Evolutionary conservation across 1,140 invertebrate genomes (phyloP).

Genomic region (Psix sp.): DNA sequence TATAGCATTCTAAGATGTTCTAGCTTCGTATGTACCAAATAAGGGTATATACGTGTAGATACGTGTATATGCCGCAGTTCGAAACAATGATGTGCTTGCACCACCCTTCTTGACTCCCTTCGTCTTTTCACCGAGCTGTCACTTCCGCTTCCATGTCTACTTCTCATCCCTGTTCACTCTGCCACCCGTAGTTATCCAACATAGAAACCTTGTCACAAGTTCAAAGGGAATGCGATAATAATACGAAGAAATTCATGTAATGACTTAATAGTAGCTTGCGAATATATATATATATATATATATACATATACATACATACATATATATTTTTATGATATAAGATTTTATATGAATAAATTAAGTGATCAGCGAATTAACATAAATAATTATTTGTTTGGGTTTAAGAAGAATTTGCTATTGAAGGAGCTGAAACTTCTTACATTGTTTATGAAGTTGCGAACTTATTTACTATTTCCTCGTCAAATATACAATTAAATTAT

Average conservation of each 20-base stretch:
- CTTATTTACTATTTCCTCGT: too few relatives aligned
- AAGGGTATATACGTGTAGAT: slow-evolving; percentile 68
- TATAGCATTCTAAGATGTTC: slow-evolving; percentile 61
- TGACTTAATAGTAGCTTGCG: slow-evolving; percentile 75
- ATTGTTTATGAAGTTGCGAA: too few relatives aligned
- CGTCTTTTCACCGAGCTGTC: slow-evolving; percentile 58
- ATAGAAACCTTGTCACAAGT: slow-evolving; percentile 63
- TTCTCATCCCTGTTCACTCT: slow-evolving; percentile 45
- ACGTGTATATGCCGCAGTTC: slow-evolving; percentile 70
- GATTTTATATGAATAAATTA: too few relatives aligned
- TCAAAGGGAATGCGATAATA: slow-evolving; percentile 76
- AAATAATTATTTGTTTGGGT: too few relatives aligned
- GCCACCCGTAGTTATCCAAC: slow-evolving; percentile 61
- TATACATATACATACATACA: too few relatives aligned
- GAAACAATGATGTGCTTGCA: slow-evolving; percentile 74
- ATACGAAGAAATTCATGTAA: slow-evolving; percentile 73
- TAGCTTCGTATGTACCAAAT: slow-evolving; percentile 70
- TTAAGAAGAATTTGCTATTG: too few relatives aligned
- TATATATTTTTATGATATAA: too few relatives aligned
- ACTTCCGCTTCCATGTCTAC: slow-evolving; percentile 57
- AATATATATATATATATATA: too few relatives aligned
- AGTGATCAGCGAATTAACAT: too few relatives aligned
- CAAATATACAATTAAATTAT: too few relatives aligned
- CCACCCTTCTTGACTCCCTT: slow-evolving; percentile 62
- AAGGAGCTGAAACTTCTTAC: too few relatives aligned